Evolutionary conservation across 2,797 vertebrate genomes (phyloP).

Genomic region (Hydrocynus forskahlii): DNA sequence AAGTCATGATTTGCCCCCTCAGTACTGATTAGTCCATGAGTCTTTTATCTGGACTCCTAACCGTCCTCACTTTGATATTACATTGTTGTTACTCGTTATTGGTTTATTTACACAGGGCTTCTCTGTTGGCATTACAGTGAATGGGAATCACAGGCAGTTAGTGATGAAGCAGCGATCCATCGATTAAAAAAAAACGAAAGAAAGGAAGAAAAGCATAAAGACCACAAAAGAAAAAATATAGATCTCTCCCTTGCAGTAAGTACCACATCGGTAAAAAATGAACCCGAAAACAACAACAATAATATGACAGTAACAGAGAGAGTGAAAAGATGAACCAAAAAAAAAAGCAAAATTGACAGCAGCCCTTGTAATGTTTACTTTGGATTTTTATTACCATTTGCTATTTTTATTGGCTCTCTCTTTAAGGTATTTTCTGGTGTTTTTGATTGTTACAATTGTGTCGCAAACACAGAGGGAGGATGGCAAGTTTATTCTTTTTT

Average conservation of each 20-base stretch:
- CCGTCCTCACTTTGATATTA: slow-evolving; percentile 1
- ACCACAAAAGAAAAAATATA: slow-evolving; percentile 14
- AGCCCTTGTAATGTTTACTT: slow-evolving; percentile 76
- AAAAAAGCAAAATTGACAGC: slow-evolving; percentile 63
- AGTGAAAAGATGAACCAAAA: slow-evolving; percentile 18
- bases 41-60: slow-evolving; percentile 2
- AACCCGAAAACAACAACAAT: background rate
- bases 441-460: slow-evolving; percentile 50
- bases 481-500: background rate
- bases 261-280: slow-evolving; percentile 15
- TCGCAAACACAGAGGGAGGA: slow-evolving; percentile 65
- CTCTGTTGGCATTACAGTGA: slow-evolving; percentile 52
- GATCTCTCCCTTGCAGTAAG: slow-evolving; percentile 12
- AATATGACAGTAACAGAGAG: slow-evolving; percentile 22
- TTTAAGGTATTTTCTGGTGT: slow-evolving; percentile 59
- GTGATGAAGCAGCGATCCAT: slow-evolving; percentile 47
- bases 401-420: slow-evolving; percentile 56
- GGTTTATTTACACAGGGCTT: slow-evolving; percentile 42
- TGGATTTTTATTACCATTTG: slow-evolving; percentile 73
- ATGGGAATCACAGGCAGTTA: slow-evolving; percentile 53
- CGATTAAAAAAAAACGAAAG: slow-evolving; percentile 21
- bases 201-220: slow-evolving; percentile 8
- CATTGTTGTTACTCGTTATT: slow-evolving; percentile 27
- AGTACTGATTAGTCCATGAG: slow-evolving; percentile 12
- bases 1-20: background rate